A percentile compares a stretch with the other conserved stretches of the same genome.
phyloP scores from a whole-genome alignment of 2,888 invertebrate genomes.

The Drosophila putrida region DNA sequence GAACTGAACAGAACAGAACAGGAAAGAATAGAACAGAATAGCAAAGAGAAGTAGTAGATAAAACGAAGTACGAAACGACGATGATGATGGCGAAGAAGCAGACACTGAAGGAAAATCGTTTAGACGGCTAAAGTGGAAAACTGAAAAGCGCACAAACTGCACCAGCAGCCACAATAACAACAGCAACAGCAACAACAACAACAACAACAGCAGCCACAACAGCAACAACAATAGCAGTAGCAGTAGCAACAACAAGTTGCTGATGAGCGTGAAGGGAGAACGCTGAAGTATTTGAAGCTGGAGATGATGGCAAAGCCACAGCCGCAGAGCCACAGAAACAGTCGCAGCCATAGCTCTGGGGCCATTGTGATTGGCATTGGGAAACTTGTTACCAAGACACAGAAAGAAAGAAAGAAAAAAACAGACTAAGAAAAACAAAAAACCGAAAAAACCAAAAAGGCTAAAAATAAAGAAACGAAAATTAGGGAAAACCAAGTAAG shows the following conservation, averaged over 20 bases:
- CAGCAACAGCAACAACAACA: slow-evolving; percentile 1
- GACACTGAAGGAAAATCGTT: slow-evolving; percentile 52
- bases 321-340: slow-evolving; percentile 23
- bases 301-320: slow-evolving; percentile 31
- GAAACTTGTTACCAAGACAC: slow-evolving; percentile 49
- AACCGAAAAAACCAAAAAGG: neutral
- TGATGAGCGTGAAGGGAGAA: slow-evolving; percentile 53
- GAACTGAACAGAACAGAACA: neutral
- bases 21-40: slow-evolving; percentile 18
- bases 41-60: slow-evolving; percentile 3
- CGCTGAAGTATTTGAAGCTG: slow-evolving; percentile 11
- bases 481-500: neutral
- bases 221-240: neutral
- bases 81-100: slow-evolving; percentile 22
- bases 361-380: slow-evolving; percentile 58
- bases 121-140: slow-evolving; percentile 59
- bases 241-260: slow-evolving; percentile 31
- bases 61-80: slow-evolving; percentile 36
- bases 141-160: slow-evolving; percentile 56
- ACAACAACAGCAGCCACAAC: slow-evolving; percentile 11
- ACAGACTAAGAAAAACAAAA: slow-evolving; percentile 4
- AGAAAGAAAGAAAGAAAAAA: slow-evolving; percentile 12
- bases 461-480: neutral
- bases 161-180: slow-evolving; percentile 14
- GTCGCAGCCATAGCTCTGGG: slow-evolving; percentile 49